Percentiles rank a stretch among this genome's conserved stretches.
Conservation (phyloP, 2,797 vertebrate species). For the Eulemur albifrons region DNA sequence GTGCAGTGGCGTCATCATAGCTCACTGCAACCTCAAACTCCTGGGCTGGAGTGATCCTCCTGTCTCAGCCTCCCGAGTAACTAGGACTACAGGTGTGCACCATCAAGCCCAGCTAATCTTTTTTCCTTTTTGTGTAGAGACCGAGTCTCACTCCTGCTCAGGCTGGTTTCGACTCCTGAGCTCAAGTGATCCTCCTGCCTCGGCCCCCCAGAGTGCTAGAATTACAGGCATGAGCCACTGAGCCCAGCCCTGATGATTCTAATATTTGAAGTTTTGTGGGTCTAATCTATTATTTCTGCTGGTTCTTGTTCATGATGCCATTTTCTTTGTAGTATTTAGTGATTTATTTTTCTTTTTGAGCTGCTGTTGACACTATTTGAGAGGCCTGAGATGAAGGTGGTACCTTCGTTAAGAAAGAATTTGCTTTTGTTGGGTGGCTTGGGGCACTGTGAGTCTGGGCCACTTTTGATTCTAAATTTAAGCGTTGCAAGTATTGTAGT, state of each 20-base stretch:
- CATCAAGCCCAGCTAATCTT: too few relatives aligned
- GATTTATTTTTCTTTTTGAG: background rate
- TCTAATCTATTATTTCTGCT: background rate
- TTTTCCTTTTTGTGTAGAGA: too few relatives aligned
- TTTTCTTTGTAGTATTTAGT: background rate
- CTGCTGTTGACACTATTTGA: background rate
- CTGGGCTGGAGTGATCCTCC: too few relatives aligned
- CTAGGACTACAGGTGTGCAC: too few relatives aligned
- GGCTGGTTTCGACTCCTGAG: too few relatives aligned
- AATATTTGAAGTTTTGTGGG: background rate
- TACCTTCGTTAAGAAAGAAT: background rate
- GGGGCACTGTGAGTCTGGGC: background rate
- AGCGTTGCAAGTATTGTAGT: background rate
- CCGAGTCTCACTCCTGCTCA: too few relatives aligned
- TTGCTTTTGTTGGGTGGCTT: background rate
- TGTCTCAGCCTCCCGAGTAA: too few relatives aligned
- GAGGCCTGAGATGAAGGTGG: background rate
- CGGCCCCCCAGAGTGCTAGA: too few relatives aligned
- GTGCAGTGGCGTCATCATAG: too few relatives aligned
- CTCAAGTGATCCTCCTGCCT: too few relatives aligned
- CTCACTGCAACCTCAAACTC: too few relatives aligned
- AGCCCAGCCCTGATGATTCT: background rate
- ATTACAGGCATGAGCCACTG: too few relatives aligned
- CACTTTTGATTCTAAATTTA: background rate
- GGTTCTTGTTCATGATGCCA: background rate